Base-by-base conservation (phyloP, 2,888 invertebrate genomes). In the Aphodius granarius region DNA sequence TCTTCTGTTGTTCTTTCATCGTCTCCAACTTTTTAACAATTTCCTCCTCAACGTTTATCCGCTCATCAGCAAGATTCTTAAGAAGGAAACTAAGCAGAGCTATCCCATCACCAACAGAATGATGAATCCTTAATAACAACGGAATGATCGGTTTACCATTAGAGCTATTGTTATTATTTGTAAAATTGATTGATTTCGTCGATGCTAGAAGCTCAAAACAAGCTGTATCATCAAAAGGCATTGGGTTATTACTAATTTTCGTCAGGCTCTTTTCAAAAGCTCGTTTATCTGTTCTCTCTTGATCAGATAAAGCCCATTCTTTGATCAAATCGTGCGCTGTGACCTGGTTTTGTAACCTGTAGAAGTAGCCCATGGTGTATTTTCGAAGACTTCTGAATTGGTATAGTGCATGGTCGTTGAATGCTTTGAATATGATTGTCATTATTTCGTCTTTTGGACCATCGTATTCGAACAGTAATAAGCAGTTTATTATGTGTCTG, bases 181-280 rank as follows among this genome's bases (percentile, higher is more conserved):
- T 19, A 73, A 77, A 77, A 43, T 16, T 20, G 6, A 77, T 22
- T 3, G 74, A 73, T 70, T 73, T 20, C 22, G 20, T 64, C 9
- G 72, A 71, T 17, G 74, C 73, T n/a, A 77, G 62, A 43, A 77
- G n/a, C 63, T 77, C 74, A 43, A 70, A 74, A 6, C 64, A 72
- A 9, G 76, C 72, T 16, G 64, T 63, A 20, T 72, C 43, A n/a
- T 73, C 66, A 5, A 66, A 18, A 1, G 76, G 76, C 71, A 77
- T 64, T 5, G 74, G 43, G 18, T 71, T 18, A 63, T 73, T 77
- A 5, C 68, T 70, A 18, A 71, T 18, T 20, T 70, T 17, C 4
- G 72, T 72, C 16, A 77, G 70, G 9, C 20, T 63, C 5, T 71
- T 63, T 13, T 77, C 74, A 23, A 77, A 77, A 6, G 22, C 21